Evolutionary conservation across 1,140 invertebrate genomes (phyloP).

Genomic region (Stenopsyche tienmushanensis): DNA sequence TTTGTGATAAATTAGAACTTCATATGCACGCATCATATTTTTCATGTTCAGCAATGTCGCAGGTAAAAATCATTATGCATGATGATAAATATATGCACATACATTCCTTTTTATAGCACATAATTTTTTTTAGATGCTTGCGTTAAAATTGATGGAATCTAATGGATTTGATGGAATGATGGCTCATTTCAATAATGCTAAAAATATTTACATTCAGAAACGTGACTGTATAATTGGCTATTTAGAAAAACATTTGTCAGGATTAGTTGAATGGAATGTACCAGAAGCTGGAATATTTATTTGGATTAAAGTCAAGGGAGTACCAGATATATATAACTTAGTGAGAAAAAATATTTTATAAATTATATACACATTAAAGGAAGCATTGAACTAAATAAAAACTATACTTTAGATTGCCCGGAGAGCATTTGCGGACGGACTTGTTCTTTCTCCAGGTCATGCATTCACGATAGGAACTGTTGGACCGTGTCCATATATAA

Average conservation of each 20-base stretch:
- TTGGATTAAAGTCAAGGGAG: conserved; percentile 69
- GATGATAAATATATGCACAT: too few species aligned
- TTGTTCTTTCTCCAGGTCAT: conserved; percentile 66
- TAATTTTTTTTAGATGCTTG: conserved; percentile 55
- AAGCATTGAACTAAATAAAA: too few species aligned
- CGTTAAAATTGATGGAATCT: conserved; percentile 60
- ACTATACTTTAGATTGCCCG: conserved; percentile 26
- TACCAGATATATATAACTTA: conserved; percentile 72
- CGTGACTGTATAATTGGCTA: conserved; percentile 62
- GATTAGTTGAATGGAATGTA: conserved; percentile 64
- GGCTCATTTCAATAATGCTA: conserved; percentile 61
- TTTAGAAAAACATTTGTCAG: conserved; percentile 63
- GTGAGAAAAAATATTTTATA: too few species aligned
- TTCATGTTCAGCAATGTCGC: too few species aligned
- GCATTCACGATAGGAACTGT: conserved; percentile 61
- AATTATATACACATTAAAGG: too few species aligned
- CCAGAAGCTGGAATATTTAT: conserved; percentile 76
- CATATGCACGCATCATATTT: too few species aligned
- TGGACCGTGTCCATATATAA: conserved; percentile 62
- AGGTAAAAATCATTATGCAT: background rate
- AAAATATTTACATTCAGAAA: conserved; percentile 65
- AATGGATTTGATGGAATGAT: conserved; percentile 65
- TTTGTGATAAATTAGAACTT: too few species aligned
- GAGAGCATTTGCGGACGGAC: conserved; percentile 48
- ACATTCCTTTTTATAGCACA: too few species aligned